phyloP scores from a whole-genome alignment of 2,797 vertebrate species.

The Champsocephalus gunnari region DNA sequence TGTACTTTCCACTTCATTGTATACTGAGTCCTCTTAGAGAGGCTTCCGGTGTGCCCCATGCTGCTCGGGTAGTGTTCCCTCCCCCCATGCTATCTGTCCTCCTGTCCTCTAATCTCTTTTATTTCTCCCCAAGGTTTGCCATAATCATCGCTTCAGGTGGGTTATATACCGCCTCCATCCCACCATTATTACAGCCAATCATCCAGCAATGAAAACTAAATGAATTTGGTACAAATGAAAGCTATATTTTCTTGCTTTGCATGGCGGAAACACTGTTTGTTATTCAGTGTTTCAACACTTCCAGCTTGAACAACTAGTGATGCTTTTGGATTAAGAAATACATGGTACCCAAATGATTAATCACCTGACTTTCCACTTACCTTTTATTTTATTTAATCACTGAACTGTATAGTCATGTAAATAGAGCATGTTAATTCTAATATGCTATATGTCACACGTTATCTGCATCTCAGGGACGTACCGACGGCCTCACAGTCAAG shows the following conservation, averaged over 20 bases:
- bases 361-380: neutral
- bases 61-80: constrained; percentile 17
- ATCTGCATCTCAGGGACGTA: too few species aligned
- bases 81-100: constrained; percentile 37
- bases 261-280: constrained; percentile 1
- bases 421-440: neutral
- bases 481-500: too few species aligned
- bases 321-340: constrained; percentile 1
- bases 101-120: constrained; percentile 67
- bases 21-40: constrained; percentile 10
- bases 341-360: neutral
- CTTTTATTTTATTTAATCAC: constrained; percentile 1
- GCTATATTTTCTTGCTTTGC: constrained; percentile 39
- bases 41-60: constrained; percentile 3
- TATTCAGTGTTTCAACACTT: constrained; percentile 10
- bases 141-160: constrained; percentile 48
- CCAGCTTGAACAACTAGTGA: constrained; percentile 6
- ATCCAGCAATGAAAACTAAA: constrained; percentile 58
- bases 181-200: constrained; percentile 55
- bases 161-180: constrained; percentile 35
- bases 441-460: neutral
- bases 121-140: constrained; percentile 57
- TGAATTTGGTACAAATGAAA: constrained; percentile 56
- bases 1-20: constrained; percentile 23
- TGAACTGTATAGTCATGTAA: neutral